Evolutionary conservation across 2,113 vertebrate genomes (phyloP), one percentile per base, ranked within the genome.

Genomic region (Formicarius rufipectus): DNA sequence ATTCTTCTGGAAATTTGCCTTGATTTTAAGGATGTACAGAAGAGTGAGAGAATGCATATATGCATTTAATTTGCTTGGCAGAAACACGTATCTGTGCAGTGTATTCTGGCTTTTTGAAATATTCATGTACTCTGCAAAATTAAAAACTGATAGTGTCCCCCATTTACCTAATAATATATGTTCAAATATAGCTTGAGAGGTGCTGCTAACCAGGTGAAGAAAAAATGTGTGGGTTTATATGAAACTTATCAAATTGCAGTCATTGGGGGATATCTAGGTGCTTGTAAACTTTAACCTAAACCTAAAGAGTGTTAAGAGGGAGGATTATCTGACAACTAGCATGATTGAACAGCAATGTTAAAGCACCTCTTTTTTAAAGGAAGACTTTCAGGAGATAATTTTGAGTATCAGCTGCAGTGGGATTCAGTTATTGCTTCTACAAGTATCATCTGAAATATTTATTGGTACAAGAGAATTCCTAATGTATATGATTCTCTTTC

Each of bases 61-160:
- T 15, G 67, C 63, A 88, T 95, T 93, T 92, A 85, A 95, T 96
- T 96, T 97, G 56, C 60, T 77, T 91, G 84, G 47, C 91, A 94
- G 63, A 69, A 96, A 63, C 21, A 69, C 44, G 24, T 35, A 9
- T 87, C 82, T 95, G 72, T 85, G 56, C 63, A 45, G 52, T 95
- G 37, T 31, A 39, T 93, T 96, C 86, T 64, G 14, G 37, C 39
- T 93, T 93, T 96, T 63, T 81, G 52, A 64, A 82, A 86, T 66
- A 91, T 52, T 79, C 31, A 30, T 83, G 35, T 79, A 82, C 49
- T 93, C 12, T 3, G 16, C 58, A 77, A 95, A 78, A 71, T 37
- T 28, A 44, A 87, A 85, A 86, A 68, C n/a, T 85, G 71, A 71
- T 79, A 55, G 55, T 37, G 22, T 81, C 42, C 93, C 39, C 50